Conservation (phyloP, 2,797 vertebrate genomes). For the Cyclopterus lumpus region DNA sequence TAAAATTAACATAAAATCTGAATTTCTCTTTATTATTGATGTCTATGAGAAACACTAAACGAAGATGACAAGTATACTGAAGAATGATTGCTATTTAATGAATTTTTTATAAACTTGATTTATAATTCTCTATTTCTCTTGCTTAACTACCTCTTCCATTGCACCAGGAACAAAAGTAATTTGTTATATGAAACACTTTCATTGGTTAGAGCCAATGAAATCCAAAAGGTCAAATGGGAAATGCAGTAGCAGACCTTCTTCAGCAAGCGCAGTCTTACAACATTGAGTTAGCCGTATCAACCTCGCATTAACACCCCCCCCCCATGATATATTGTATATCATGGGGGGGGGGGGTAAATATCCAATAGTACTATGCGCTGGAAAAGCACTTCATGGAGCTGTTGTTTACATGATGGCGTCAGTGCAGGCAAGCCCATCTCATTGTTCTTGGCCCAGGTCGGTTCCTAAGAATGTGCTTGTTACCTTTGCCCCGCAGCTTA, state of each 20-base stretch:
- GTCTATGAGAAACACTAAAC: slow-evolving; percentile 8
- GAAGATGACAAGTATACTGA: background rate
- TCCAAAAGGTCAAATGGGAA: slow-evolving; percentile 36
- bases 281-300: background rate
- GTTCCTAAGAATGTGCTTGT: slow-evolving; percentile 60
- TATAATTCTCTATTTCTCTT: background rate
- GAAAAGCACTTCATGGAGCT: slow-evolving; percentile 15
- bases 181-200: slow-evolving; percentile 20
- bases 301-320: background rate
- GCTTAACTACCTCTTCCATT: background rate
- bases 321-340: background rate
- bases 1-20: slow-evolving; percentile 2
- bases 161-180: slow-evolving; percentile 11
- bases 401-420: slow-evolving; percentile 54
- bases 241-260: background rate
- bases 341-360: no score
- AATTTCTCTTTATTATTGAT: slow-evolving; percentile 14
- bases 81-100: slow-evolving; percentile 5
- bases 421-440: slow-evolving; percentile 26
- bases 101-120: slow-evolving; percentile 18
- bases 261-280: background rate
- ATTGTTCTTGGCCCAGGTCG: slow-evolving; percentile 60
- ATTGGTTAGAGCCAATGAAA: slow-evolving; percentile 42
- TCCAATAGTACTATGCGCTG: background rate
- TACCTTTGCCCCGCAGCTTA: slow-evolving; percentile 63